These are phyloP conservation scores for Nannoperca obscura DNA, from an alignment of 2,797 vertebrate genomes.

Conservation along the genomic window DNA sequence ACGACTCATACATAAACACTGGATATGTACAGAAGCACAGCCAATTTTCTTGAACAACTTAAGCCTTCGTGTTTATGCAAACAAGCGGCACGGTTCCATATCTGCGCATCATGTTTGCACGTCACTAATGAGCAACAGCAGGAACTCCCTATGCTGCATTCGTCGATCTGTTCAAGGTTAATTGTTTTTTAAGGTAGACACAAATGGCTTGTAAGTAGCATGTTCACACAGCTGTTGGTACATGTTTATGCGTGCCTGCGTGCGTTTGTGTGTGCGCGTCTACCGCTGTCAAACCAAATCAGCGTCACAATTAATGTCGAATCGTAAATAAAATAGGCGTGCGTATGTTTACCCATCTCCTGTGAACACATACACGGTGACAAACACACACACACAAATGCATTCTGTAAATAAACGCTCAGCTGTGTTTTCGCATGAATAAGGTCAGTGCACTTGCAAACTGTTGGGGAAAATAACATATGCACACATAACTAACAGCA, in stretches of 20 bases:
- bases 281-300: conserved; percentile 49
- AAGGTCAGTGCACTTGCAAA: conserved; percentile 30
- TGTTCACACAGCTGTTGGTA: conserved; percentile 64
- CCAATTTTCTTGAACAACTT: conserved; percentile 35
- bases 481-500: neutral
- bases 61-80: conserved; percentile 51
- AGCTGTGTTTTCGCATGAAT: conserved; percentile 40
- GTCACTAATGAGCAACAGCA: conserved; percentile 65
- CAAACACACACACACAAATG: conserved; percentile 25
- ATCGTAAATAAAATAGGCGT: conserved; percentile 53
- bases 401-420: conserved; percentile 16
- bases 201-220: conserved; percentile 58
- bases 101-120: conserved; percentile 34
- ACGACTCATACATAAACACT: conserved; percentile 53
- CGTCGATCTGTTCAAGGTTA: conserved; percentile 65
- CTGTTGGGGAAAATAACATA: neutral
- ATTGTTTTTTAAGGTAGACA: conserved; percentile 63
- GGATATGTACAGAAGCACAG: conserved; percentile 3
- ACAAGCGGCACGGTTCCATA: conserved; percentile 47
- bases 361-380: conserved; percentile 26
- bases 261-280: neutral
- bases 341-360: conserved; percentile 48
- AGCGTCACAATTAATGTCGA: conserved; percentile 67
- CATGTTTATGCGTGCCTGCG: conserved; percentile 18
- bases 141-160: conserved; percentile 45